Base-by-base conservation (phyloP, 2,888 invertebrate genomes). In the Exephanes ischioxanthus region DNA sequence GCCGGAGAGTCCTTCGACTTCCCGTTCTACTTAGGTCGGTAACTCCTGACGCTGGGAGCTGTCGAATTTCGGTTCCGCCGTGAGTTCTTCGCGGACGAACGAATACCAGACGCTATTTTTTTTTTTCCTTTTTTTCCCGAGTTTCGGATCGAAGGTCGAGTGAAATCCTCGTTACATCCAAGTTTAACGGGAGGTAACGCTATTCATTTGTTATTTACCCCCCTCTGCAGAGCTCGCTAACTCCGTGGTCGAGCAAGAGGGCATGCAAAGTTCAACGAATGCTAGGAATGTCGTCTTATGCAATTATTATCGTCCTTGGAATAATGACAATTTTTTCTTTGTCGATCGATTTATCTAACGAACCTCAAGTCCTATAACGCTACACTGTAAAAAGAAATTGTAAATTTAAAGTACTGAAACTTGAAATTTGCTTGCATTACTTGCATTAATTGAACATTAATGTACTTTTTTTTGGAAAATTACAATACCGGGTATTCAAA, bases 1-100 rank as follows among this genome's bases (percentile, higher is more conserved):
- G 73, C 37, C 37, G n/a, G 26, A 67, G 82, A 82, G 66, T 79
- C 84, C 84, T 81, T 84, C 75, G 79, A 45, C 75, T 84, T 84
- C 81, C 81, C 76, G 71, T 71, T 79, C 68, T 53, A 33, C 61
- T 53, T 11, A 19, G 26, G 70, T 48, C 41, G 45, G 33, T 70
- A 41, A 70, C 51, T 68, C 41, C 19, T 14, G 70, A 79, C 22
- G 68, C 53, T 75, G 16, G 30, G 11, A 70, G 41, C 33, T 67
- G 16, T 45, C 30, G 19, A 79, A 68, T 68, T 78, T 67, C 37
- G 51, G 48, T 67, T 41, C 14, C 16, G 9, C n/a, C 16, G 33
- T 6, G 33, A 37, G 26, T 16, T 22, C 16, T 33, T 30, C 16
- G 30, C 14, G 37, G 33, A 63, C 33, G 1, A 63, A 63, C 30